Conservation (phyloP, 2,113 vertebrate genomes). For the Pithys albifrons region DNA sequence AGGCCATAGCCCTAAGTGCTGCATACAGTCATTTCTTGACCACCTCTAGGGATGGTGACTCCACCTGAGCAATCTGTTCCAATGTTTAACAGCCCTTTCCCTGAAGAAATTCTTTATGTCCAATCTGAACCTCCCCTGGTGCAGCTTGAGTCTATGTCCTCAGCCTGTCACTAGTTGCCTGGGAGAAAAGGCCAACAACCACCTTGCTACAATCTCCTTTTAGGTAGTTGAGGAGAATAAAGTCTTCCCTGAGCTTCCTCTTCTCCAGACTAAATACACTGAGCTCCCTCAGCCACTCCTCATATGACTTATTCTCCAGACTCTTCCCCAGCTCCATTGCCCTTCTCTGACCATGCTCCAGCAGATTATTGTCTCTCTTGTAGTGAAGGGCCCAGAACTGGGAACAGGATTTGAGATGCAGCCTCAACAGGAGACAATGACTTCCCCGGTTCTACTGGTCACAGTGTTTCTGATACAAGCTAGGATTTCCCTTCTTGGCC, state of each 20-base stretch:
- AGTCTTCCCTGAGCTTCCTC: neutral
- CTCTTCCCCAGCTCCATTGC: neutral
- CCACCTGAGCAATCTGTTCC: neutral
- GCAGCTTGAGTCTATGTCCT: neutral
- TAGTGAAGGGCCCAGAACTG: neutral
- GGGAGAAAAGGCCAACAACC: neutral
- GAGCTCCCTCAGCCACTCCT: neutral
- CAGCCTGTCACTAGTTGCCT: neutral
- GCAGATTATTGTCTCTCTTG: neutral
- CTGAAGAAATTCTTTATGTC: neutral
- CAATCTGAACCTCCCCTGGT: neutral
- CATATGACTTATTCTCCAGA: neutral
- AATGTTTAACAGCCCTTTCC: neutral
- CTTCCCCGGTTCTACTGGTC: neutral
- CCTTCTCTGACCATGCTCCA: neutral
- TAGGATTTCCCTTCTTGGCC: neutral
- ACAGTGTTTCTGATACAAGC: neutral
- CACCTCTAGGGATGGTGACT: neutral
- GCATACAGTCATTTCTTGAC: accelerated
- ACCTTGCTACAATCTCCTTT: neutral
- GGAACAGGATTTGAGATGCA: neutral
- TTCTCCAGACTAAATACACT: neutral
- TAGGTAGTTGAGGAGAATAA: neutral
- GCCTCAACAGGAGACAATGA: neutral
- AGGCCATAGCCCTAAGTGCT: neutral